Percentiles rank a stretch among this genome's conserved stretches.
phyloP scores from a whole-genome alignment of 2,888 invertebrate species.

The Eilema sororculum region DNA sequence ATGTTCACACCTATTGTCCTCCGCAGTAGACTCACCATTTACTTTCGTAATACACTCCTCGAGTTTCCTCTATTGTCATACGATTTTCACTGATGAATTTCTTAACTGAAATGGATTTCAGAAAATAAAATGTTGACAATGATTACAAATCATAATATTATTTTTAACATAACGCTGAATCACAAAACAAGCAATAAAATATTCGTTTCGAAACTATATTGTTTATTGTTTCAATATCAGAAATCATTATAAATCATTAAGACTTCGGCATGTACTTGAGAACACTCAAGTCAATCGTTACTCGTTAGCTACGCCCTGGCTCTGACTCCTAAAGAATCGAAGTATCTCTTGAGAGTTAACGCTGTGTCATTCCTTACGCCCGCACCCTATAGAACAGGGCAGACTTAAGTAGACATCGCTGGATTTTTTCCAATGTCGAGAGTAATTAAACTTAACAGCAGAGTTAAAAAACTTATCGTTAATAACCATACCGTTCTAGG shows the following conservation, averaged over 20 bases:
- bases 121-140: neutral
- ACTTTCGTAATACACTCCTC: too few relatives aligned
- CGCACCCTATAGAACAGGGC: slow-evolving; percentile 63
- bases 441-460: slow-evolving; percentile 38
- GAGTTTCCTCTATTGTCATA: too few relatives aligned
- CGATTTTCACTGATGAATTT: neutral
- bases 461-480: slow-evolving; percentile 31
- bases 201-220: slow-evolving; percentile 33
- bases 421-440: slow-evolving; percentile 22
- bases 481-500: slow-evolving; percentile 24
- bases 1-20: neutral
- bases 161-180: slow-evolving; percentile 18
- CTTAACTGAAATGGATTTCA: neutral
- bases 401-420: slow-evolving; percentile 37
- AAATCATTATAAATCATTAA: slow-evolving; percentile 65
- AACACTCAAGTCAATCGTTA: slow-evolving; percentile 78
- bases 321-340: slow-evolving; percentile 80
- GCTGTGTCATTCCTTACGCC: slow-evolving; percentile 83
- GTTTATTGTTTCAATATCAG: slow-evolving; percentile 58
- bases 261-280: slow-evolving; percentile 67
- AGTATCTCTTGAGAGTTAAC: slow-evolving; percentile 82
- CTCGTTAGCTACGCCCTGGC: slow-evolving; percentile 77
- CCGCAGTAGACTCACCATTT: too few relatives aligned
- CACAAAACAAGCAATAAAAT: slow-evolving; percentile 23
- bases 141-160: neutral